A percentile compares a stretch with the other conserved stretches of the same genome.
Evolutionary conservation across 1,140 invertebrate species (phyloP).

Genomic region (Mizuhopecten yessoensis): DNA sequence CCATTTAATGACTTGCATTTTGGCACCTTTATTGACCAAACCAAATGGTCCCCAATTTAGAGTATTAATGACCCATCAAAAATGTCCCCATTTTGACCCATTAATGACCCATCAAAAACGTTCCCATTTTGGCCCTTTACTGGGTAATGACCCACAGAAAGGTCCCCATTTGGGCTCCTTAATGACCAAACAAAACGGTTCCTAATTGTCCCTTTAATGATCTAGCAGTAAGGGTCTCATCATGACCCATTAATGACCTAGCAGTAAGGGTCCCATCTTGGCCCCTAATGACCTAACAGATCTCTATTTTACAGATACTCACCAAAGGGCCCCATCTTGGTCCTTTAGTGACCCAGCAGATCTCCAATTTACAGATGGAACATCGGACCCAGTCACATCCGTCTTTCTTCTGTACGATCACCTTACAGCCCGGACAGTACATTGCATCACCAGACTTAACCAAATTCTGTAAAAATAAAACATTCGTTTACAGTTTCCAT

Average conservation of each 20-base stretch:
- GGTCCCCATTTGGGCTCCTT: neutral
- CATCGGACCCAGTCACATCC: slow-evolving; percentile 97
- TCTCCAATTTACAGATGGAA: slow-evolving; percentile 96
- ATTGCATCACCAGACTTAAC: slow-evolving; percentile 93
- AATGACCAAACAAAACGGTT: neutral
- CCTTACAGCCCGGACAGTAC: slow-evolving; percentile 91
- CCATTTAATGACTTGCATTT: neutral
- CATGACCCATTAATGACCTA: too few relatives aligned
- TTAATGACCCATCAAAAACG: slow-evolving; percentile 95
- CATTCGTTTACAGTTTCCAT: too few relatives aligned
- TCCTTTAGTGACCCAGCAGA: slow-evolving; percentile 96
- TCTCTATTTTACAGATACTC: slow-evolving; percentile 58
- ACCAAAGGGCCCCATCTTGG: slow-evolving; percentile 93
- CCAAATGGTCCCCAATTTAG: too few relatives aligned
- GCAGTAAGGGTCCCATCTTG: too few relatives aligned
- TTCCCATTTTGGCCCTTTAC: neutral
- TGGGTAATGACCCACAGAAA: too few relatives aligned
- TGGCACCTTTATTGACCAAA: too few relatives aligned
- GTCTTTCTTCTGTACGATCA: slow-evolving; percentile 94
- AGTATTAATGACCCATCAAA: slow-evolving; percentile 81
- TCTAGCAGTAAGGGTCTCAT: too few relatives aligned
- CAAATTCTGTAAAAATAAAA: slow-evolving; percentile 87
- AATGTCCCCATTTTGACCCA: slow-evolving; percentile 94
- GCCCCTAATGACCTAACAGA: neutral
- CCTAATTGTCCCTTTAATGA: too few relatives aligned